Base-by-base conservation (phyloP, 1,140 invertebrate species). In the Trialeurodes vaporariorum region DNA sequence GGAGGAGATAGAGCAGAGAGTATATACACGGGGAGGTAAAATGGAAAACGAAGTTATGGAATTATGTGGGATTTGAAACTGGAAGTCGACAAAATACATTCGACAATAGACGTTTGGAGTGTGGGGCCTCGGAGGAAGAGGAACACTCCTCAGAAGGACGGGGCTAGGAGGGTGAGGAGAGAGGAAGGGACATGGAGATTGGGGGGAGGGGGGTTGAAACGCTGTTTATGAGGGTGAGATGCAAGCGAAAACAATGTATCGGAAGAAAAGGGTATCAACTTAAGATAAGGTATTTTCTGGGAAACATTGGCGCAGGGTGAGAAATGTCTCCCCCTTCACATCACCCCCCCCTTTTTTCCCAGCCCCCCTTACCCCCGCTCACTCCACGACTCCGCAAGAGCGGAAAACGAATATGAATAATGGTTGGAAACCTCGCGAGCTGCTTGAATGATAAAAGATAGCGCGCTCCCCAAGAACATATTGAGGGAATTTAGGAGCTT, bases 381-480 rank as follows among this genome's bases (percentile, higher is more conserved):
- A n/a, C 17, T 49, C 34, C 34, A 5, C 5, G 34, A 17, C 5
- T 49, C 34, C 17, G 34, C 5, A 49, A 49, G 34, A 5, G 5
- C 5, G 34, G 34, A 49, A 17, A 17, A 49, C 5, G 34, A 49
- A 49, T 49, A 49, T 49, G 34, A 49, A 49, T 49, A 49, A 5
- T 17, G 34, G 34, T 17, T 49, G 34, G 5, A 5, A 17, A 49
- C 34, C 34, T 17, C 34, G n/a, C n/a, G n/a, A n/a, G n/a, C n/a
- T n/a, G n/a, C n/a, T n/a, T n/a, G 34, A 49, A 49, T 49, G 34
- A 49, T 49, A 49, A 49, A 49, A 49, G 34, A 49, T 49, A 49
- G 34, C 34, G n/a, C n/a, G n/a, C n/a, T n/a, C n/a, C n/a, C 34
- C 34, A 17, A 17, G 34, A 49, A 49, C 34, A 17, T 49, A 49